Evolutionary conservation across 2,797 vertebrate species (phyloP).

Genomic region (Myotis myotis): DNA sequence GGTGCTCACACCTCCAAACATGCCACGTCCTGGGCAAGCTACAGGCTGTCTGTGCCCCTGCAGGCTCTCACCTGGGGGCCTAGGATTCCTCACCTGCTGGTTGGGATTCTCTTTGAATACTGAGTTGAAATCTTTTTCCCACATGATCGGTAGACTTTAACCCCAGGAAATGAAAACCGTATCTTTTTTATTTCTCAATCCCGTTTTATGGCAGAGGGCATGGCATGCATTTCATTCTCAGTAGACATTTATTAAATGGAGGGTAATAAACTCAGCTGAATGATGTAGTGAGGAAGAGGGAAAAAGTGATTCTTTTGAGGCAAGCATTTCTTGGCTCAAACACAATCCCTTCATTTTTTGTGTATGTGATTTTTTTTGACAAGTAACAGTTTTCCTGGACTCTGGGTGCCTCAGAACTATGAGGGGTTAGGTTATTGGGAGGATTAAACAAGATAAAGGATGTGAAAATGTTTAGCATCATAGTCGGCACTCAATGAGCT

Average conservation of each 20-base stretch:
- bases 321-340: neutral
- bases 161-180: neutral
- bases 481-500: neutral
- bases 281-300: neutral
- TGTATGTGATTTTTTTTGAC: neutral
- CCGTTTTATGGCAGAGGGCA: conserved; percentile 2
- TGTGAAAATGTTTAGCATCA: neutral
- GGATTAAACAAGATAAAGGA: neutral
- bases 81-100: neutral
- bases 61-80: neutral
- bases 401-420: neutral
- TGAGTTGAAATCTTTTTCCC: neutral
- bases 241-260: conserved; percentile 35
- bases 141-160: neutral
- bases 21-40: too few relatives aligned
- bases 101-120: neutral
- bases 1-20: neutral
- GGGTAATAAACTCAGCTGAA: neutral
- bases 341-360: neutral
- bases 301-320: neutral
- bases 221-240: neutral
- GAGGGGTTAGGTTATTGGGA: neutral
- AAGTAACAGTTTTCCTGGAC: neutral
- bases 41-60: too few relatives aligned
- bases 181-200: conserved; percentile 23